phyloP scores from a whole-genome alignment of 2,888 invertebrate species.

The Cheilosia vernalis region DNA sequence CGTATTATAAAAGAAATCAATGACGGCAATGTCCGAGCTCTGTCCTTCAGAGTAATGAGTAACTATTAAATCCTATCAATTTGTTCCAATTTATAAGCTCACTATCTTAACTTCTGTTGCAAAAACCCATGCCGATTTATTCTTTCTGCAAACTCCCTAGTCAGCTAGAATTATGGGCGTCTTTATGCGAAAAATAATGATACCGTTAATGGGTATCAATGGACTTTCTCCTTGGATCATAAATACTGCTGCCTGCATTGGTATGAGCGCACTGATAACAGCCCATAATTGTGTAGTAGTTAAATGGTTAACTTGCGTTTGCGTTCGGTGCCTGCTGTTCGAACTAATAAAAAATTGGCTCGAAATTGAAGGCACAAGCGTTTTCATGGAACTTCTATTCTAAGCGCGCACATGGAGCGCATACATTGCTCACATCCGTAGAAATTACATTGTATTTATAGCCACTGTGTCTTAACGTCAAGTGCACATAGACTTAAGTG shows the following conservation, averaged over 20 bases:
- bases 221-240: constrained; percentile 31
- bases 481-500: constrained; percentile 54
- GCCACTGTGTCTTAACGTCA: constrained; percentile 52
- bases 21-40: constrained; percentile 17
- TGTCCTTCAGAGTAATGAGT: constrained; percentile 23
- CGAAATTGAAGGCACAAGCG: neutral
- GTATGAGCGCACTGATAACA: constrained; percentile 22
- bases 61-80: constrained; percentile 65
- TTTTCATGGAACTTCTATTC: constrained; percentile 19
- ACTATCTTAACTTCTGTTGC: constrained; percentile 34
- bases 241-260: constrained; percentile 25
- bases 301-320: constrained; percentile 34
- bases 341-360: constrained; percentile 33
- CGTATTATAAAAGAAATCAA: constrained; percentile 23
- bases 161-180: neutral
- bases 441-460: constrained; percentile 20
- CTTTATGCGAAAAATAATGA: neutral
- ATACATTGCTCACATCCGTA: constrained; percentile 65
- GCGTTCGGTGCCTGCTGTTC: constrained; percentile 10
- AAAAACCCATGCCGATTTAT: neutral
- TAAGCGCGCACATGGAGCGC: constrained; percentile 51
- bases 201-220: neutral
- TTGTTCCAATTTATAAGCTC: constrained; percentile 42
- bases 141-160: neutral
- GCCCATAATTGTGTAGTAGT: constrained; percentile 6